Conservation (phyloP, 1,140 invertebrate species). For the Cyrtorhinus lividipennis region DNA sequence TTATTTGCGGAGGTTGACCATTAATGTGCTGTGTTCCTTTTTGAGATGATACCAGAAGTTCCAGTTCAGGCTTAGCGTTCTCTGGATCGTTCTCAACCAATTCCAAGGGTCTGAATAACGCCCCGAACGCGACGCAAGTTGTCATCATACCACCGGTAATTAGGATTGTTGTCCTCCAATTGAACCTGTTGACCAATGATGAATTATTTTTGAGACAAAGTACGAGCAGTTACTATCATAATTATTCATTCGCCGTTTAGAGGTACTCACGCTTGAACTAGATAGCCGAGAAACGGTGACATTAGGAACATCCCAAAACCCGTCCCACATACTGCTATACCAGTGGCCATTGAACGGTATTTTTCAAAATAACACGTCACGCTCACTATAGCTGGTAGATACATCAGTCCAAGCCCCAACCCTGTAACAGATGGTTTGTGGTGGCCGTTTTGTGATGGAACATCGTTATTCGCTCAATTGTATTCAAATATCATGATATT, state of each 20-base stretch:
- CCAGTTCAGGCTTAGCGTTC: conserved; percentile 9
- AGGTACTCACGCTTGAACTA: conserved; percentile 37
- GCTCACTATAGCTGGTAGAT: conserved; percentile 85
- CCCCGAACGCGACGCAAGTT: conserved; percentile 68
- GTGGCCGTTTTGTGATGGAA: too few relatives aligned
- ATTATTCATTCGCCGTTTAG: too few relatives aligned
- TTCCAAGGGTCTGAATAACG: conserved; percentile 52
- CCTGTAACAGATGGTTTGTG: too few relatives aligned
- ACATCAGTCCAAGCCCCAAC: conserved; percentile 84
- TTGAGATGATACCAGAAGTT: background rate
- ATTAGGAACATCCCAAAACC: conserved; percentile 75
- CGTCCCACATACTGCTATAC: conserved; percentile 88
- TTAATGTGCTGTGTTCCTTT: conserved; percentile 1
- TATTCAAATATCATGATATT: background rate
- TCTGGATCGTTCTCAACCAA: background rate
- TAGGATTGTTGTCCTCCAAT: conserved; percentile 39
- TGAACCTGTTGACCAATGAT: conserved; percentile 19
- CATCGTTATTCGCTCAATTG: too few relatives aligned
- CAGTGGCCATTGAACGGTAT: conserved; percentile 76
- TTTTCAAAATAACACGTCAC: conserved; percentile 91
- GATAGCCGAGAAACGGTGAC: conserved; percentile 53
- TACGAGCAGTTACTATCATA: too few relatives aligned
- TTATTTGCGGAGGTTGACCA: conserved; percentile 12
- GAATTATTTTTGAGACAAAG: too few relatives aligned
- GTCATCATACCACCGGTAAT: conserved; percentile 68